These are phyloP conservation scores for Kryptolebias ocellatus DNA, from an alignment of 2,797 vertebrate genomes.

Conservation along the genomic window DNA sequence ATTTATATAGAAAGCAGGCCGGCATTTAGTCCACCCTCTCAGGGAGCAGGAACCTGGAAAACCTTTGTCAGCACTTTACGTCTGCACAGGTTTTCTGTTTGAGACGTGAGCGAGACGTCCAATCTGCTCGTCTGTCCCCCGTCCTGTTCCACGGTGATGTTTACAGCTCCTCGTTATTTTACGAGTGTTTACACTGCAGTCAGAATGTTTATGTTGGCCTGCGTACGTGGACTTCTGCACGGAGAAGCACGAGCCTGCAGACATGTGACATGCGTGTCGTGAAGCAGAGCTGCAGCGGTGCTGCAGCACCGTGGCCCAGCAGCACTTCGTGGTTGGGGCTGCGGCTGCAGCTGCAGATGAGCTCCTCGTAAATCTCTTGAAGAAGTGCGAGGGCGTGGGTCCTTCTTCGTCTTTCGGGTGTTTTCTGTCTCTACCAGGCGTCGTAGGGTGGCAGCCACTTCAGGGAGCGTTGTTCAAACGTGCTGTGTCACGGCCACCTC, in stretches of 20 bases:
- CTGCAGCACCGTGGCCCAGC: conserved; percentile 34
- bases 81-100: conserved; percentile 19
- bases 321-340: conserved; percentile 48
- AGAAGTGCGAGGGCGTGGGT: conserved; percentile 51
- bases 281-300: conserved; percentile 48
- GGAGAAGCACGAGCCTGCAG: conserved; percentile 2
- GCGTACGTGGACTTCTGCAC: conserved; percentile 11
- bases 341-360: conserved; percentile 59
- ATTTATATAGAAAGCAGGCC: conserved; percentile 76
- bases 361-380: conserved; percentile 60
- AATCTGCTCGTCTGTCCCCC: conserved; percentile 48
- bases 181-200: conserved; percentile 35
- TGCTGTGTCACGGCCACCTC: conserved; percentile 74
- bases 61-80: conserved; percentile 58
- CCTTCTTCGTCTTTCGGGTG: conserved; percentile 57
- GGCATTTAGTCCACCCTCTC: conserved; percentile 71
- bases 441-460: conserved; percentile 62
- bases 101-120: conserved; percentile 30
- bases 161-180: conserved; percentile 49
- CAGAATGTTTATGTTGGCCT: conserved; percentile 24
- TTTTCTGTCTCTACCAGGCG: conserved; percentile 52
- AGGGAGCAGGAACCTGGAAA: conserved; percentile 51
- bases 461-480: conserved; percentile 72
- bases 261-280: conserved; percentile 36
- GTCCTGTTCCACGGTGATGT: conserved; percentile 24